Conservation (phyloP, 2,888 invertebrate species). For the Metopia argyrocephala region DNA sequence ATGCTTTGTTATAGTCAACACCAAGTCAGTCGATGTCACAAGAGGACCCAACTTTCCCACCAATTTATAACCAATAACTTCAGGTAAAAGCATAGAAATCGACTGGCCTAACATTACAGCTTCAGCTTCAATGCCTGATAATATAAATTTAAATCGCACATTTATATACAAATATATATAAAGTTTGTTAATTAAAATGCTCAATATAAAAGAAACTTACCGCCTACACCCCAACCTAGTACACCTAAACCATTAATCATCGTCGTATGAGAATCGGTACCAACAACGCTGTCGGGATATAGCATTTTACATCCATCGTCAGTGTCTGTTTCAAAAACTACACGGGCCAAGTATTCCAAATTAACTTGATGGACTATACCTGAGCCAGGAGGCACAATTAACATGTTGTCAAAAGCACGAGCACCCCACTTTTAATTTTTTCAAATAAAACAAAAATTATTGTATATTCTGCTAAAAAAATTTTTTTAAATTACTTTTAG, state of each 20-base stretch:
- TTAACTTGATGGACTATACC: slow-evolving; percentile 99
- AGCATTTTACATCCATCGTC: slow-evolving; percentile 79
- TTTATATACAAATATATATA: background rate
- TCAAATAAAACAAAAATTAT: background rate
- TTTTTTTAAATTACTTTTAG: slow-evolving; percentile 85
- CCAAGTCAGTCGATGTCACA: slow-evolving; percentile 97
- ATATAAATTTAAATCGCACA: background rate
- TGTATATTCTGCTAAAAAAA: background rate
- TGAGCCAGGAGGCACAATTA: slow-evolving; percentile 98
- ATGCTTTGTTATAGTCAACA: slow-evolving; percentile 97
- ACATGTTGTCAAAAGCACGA: slow-evolving; percentile 95
- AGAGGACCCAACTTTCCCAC: slow-evolving; percentile 88
- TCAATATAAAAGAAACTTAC: slow-evolving; percentile 73
- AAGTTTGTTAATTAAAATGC: background rate
- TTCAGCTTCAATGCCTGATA: slow-evolving; percentile 95
- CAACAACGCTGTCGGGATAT: slow-evolving; percentile 95
- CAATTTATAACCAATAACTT: slow-evolving; percentile 96
- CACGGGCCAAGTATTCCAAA: slow-evolving; percentile 93
- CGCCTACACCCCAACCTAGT: slow-evolving; percentile 97
- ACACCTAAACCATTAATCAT: slow-evolving; percentile 99
- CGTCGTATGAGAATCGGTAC: slow-evolving; percentile 99
- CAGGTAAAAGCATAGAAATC: slow-evolving; percentile 96
- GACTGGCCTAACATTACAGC: slow-evolving; percentile 99
- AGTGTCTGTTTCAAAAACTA: slow-evolving; percentile 87
- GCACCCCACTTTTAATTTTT: slow-evolving; percentile 91